Conservation (phyloP, 2,888 invertebrate genomes). For the Cantharis nigra region DNA sequence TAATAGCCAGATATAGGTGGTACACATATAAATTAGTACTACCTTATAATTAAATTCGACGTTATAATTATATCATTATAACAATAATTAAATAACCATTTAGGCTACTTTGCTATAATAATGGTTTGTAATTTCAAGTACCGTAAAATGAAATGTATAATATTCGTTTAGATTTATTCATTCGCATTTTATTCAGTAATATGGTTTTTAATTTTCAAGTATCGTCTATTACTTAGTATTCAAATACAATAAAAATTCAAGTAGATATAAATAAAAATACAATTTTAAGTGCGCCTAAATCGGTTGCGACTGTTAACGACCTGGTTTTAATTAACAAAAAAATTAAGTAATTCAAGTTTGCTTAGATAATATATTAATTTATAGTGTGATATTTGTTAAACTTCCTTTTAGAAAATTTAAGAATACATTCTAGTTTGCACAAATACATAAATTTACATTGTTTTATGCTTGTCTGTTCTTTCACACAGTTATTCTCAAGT, state of each 20-base stretch:
- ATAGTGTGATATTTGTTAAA: background rate
- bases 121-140: background rate
- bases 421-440: background rate
- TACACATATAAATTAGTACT: background rate
- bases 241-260: too few species aligned
- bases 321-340: background rate
- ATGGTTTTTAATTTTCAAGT: background rate
- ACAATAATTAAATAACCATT: background rate
- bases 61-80: background rate
- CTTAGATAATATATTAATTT: background rate
- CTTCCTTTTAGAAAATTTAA: background rate
- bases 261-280: too few species aligned
- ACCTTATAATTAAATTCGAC: background rate
- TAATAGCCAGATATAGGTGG: background rate
- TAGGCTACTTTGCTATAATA: background rate
- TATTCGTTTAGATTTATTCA: background rate
- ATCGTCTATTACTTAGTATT: background rate
- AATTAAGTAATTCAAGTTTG: background rate
- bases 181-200: background rate
- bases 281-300: background rate
- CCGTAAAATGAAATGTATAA: background rate
- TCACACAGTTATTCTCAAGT: constrained; percentile 3
- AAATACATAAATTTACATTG: constrained; percentile 2
- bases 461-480: background rate
- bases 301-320: background rate